A percentile compares a stretch with the other conserved stretches of the same genome.
phyloP scores from a whole-genome alignment of 2,113 vertebrate genomes.

The Pseudorectes ferrugineus region DNA sequence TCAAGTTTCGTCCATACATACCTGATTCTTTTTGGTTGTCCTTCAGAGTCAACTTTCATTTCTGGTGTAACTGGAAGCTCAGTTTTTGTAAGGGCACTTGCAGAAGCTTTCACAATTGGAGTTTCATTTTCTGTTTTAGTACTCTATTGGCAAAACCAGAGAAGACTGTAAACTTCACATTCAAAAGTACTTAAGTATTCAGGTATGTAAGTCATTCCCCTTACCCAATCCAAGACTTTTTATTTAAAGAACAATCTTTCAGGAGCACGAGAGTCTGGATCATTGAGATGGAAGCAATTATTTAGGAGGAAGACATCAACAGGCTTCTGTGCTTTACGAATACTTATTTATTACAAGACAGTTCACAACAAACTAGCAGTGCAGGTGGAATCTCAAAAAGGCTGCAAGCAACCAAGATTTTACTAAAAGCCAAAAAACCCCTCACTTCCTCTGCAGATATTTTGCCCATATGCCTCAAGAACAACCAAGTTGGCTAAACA shows the following conservation, averaged over 20 bases:
- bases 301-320: not conserved
- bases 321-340: not conserved
- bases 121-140: constrained; percentile 9
- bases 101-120: not conserved
- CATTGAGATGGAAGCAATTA: not conserved
- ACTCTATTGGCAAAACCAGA: constrained; percentile 60
- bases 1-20: constrained; percentile 29
- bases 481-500: not conserved
- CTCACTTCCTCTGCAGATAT: not conserved
- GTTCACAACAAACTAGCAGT: not conserved
- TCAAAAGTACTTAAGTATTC: not conserved
- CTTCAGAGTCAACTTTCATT: not conserved
- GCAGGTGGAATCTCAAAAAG: not conserved
- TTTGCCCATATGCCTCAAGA: not conserved
- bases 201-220: not conserved
- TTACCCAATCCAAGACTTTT: not conserved
- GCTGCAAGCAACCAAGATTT: not conserved
- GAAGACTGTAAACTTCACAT: not conserved
- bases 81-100: constrained; percentile 23
- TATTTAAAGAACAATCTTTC: not conserved
- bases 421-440: not conserved
- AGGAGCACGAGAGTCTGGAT: not conserved
- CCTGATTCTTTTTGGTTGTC: not conserved
- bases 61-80: not conserved
- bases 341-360: not conserved